Percentiles rank a stretch among this genome's conserved stretches.
These are phyloP conservation scores for Caretta caretta DNA, from an alignment of 2,113 vertebrate species.

Conservation along the genomic window DNA sequence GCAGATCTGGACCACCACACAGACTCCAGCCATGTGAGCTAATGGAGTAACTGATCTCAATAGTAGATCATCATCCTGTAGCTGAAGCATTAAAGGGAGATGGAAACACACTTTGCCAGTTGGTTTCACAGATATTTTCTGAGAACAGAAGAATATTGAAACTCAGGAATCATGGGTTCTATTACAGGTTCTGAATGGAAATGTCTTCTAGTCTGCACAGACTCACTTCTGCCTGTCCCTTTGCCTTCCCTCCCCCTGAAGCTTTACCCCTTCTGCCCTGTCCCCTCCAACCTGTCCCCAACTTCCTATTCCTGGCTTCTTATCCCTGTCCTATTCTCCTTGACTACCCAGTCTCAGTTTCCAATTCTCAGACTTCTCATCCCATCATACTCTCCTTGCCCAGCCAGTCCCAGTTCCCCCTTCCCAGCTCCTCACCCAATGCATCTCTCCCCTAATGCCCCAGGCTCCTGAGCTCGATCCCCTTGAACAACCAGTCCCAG, in stretches of 20 bases:
- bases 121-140: background rate
- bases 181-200: background rate
- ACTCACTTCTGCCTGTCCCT: background rate
- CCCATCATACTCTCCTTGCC: background rate
- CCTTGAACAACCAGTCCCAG: no score
- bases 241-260: background rate
- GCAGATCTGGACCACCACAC: no score
- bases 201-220: no score
- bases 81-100: background rate
- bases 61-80: background rate
- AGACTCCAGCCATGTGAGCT: no score
- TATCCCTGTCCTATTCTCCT: background rate
- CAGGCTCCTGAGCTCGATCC: background rate
- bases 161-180: no score
- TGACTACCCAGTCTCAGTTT: background rate
- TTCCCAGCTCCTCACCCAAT: rapidly evolving
- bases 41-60: background rate
- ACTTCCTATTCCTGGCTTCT: background rate
- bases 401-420: rapidly evolving
- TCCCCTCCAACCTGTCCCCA: background rate
- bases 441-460: background rate
- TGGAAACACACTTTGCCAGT: background rate
- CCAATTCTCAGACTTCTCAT: background rate
- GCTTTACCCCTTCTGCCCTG: background rate
- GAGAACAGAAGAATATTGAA: background rate